These are phyloP conservation scores for Polypedilum vanderplanki DNA, from an alignment of 1,140 invertebrate species.

Conservation along the genomic window DNA sequence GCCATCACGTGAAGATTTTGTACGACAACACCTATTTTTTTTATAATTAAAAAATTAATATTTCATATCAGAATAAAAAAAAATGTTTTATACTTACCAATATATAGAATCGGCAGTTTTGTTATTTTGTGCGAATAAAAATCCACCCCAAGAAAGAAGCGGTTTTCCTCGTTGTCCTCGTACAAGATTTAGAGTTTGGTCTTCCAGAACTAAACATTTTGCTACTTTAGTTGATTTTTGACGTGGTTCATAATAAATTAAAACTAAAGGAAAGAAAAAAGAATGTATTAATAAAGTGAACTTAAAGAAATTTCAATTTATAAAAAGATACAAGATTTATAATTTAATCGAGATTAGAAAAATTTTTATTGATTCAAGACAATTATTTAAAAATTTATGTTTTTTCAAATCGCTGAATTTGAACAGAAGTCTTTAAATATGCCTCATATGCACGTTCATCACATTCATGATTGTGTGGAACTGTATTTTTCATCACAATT, in stretches of 20 bases:
- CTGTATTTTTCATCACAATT: neutral
- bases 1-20: conserved; percentile 33
- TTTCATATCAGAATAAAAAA: neutral
- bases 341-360: neutral
- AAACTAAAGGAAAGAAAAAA: neutral
- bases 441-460: neutral
- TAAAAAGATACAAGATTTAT: too few relatives aligned
- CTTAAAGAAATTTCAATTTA: neutral
- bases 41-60: neutral
- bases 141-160: conserved; percentile 35
- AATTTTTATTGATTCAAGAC: neutral
- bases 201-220: conserved; percentile 15
- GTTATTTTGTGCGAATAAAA: conserved; percentile 38
- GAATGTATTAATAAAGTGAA: conserved; percentile 8
- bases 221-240: neutral
- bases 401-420: neutral
- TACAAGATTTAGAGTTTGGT: conserved; percentile 35
- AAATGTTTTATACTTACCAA: conserved; percentile 34
- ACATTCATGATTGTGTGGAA: neutral
- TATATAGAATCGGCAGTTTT: conserved; percentile 36
- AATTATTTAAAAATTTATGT: neutral
- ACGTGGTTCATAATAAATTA: neutral
- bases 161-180: conserved; percentile 37
- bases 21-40: conserved; percentile 35
- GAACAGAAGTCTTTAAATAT: neutral